phyloP scores from a whole-genome alignment of 2,888 invertebrate species.

The Drosophila stalkeri region DNA sequence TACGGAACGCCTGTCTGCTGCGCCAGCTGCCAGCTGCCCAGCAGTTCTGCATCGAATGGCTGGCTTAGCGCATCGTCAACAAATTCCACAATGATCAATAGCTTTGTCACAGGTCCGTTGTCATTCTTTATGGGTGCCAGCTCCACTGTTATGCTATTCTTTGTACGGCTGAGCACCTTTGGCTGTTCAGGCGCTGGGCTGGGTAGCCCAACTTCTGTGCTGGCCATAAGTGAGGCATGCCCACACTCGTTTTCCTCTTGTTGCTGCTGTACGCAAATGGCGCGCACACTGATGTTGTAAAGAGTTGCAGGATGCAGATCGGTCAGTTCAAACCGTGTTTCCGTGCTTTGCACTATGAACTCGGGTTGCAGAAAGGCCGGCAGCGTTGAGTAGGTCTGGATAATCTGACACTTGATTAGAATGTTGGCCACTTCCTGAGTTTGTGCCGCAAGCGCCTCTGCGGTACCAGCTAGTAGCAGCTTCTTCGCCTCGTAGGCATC shows the following conservation, averaged over 20 bases:
- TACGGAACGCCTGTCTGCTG: constrained; percentile 89
- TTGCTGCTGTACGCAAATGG: constrained; percentile 86
- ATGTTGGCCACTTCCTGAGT: constrained; percentile 86
- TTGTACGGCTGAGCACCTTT: constrained; percentile 87
- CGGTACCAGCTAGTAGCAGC: constrained; percentile 56
- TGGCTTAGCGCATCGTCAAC: constrained; percentile 89
- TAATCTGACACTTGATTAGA: constrained; percentile 86
- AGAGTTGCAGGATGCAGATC: constrained; percentile 90
- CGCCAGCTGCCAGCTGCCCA: constrained; percentile 89
- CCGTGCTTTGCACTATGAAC: constrained; percentile 88
- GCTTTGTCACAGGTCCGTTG: constrained; percentile 91
- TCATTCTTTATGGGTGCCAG: constrained; percentile 90
- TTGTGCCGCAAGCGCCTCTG: constrained; percentile 46
- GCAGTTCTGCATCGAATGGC: constrained; percentile 87
- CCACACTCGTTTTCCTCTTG: constrained; percentile 85
- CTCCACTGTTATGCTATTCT: constrained; percentile 88
- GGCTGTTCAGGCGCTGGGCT: constrained; percentile 90
- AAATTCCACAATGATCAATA: constrained; percentile 89
- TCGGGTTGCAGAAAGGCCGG: constrained; percentile 86
- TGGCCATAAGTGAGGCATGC: constrained; percentile 86
- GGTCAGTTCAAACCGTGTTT: constrained; percentile 87
- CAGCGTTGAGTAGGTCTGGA: constrained; percentile 87
- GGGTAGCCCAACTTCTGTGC: constrained; percentile 90
- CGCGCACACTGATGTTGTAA: constrained; percentile 91
- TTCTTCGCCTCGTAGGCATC: constrained; percentile 86